Evolutionary conservation across 2,888 invertebrate species (phyloP), one percentile per base, ranked within the genome.

Genomic region (Ctenicera cuprea): DNA sequence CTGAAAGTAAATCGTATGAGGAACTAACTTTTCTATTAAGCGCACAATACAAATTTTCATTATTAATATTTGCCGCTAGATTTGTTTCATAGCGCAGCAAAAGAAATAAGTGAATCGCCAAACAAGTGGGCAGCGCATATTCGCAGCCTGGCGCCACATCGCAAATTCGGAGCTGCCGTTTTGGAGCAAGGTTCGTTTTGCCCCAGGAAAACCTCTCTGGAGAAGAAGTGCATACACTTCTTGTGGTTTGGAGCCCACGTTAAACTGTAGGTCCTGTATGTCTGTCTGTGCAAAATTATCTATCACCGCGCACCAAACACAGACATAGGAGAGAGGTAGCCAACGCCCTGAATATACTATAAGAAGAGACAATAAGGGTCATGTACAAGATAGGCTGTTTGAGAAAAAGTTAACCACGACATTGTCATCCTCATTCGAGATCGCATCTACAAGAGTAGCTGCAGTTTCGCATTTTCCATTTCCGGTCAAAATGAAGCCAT

Each of bases 311-410:
- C n/a, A n/a, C n/a, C n/a, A n/a, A n/a, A n/a, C n/a, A n/a, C n/a
- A n/a, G n/a, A n/a, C n/a, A n/a, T n/a, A n/a, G n/a, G n/a, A n/a
- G n/a, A n/a, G n/a, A n/a, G n/a, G n/a, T n/a, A n/a, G n/a, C n/a
- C n/a, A n/a, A n/a, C n/a, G n/a, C n/a, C n/a, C n/a, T n/a, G n/a
- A n/a, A n/a, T n/a, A n/a, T n/a, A n/a, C n/a, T n/a, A n/a, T n/a
- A n/a, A n/a, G n/a, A n/a, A n/a, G n/a, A n/a, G n/a, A 59, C 37
- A 12, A 59, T 37, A 37, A 18, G 7, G 59, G 59, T 1, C 9
- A 3, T 1, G 61, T 41, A 2, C 38, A 61, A 41, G 61, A 41
- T 12, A 61, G 41, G 14, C 14, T 61, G 8, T 8, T 61, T 3
- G 61, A 61, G 37, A 41, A 41, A n/a, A 61, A 61, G 12, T 38